Evolutionary conservation across 2,797 vertebrate species (phyloP).

Genomic region (Podarcis siculus): DNA sequence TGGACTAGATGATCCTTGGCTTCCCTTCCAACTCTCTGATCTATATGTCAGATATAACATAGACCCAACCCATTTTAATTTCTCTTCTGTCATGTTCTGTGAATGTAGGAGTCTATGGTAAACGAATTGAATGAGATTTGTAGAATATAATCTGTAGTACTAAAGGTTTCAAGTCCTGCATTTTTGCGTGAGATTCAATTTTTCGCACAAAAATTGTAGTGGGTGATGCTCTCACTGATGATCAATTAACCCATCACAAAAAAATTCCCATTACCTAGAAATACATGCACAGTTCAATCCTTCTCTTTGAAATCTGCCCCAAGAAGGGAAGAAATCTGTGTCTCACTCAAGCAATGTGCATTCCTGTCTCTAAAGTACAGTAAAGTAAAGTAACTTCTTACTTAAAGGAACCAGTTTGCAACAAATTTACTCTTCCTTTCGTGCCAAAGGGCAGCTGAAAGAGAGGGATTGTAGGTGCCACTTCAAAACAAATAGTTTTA

Average conservation of each 20-base stretch:
- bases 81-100: background rate
- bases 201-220: background rate
- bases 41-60: background rate
- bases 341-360: background rate
- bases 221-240: too few relatives aligned
- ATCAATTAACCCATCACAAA: background rate
- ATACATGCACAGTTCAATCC: background rate
- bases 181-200: background rate
- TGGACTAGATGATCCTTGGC: too few relatives aligned
- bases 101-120: background rate
- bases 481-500: background rate
- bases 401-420: background rate
- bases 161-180: background rate
- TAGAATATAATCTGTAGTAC: background rate
- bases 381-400: too few relatives aligned
- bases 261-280: background rate
- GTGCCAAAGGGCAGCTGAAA: background rate
- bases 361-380: background rate
- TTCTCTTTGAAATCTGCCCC: background rate
- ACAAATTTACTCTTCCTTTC: background rate
- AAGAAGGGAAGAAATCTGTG: background rate
- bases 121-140: background rate
- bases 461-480: background rate
- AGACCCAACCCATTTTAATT: background rate
- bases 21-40: too few relatives aligned